These are phyloP conservation scores for Portunus trituberculatus DNA, from an alignment of 1,140 invertebrate species.

Conservation along the genomic window DNA sequence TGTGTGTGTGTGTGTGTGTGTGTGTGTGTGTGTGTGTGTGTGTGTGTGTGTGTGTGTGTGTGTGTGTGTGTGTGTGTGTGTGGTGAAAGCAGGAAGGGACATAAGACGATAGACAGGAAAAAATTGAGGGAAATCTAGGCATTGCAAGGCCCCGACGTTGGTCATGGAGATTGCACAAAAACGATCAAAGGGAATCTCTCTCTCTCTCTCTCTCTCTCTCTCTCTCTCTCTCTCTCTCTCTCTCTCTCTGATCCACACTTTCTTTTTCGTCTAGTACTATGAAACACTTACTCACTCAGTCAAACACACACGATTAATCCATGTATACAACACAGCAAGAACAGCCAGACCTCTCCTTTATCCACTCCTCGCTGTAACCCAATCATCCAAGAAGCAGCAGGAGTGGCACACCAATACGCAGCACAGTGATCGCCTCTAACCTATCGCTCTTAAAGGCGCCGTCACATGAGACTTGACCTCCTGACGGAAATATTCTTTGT, in stretches of 20 bases:
- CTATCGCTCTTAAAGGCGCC: background rate
- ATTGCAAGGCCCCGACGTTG: no score
- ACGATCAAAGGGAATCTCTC: background rate
- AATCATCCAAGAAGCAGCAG: background rate
- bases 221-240: constrained; percentile 16
- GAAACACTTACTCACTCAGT: no score
- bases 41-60: no score
- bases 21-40: no score
- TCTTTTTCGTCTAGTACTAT: background rate
- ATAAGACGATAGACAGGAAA: no score
- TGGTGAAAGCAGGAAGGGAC: no score
- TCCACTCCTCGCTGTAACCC: background rate
- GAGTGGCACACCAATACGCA: background rate
- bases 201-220: constrained; percentile 20
- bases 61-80: no score
- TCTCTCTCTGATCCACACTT: background rate
- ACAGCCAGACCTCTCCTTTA: background rate
- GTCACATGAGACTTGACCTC: background rate
- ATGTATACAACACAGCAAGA: no score
- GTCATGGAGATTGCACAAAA: no score
- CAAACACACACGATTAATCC: no score
- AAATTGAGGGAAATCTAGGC: no score
- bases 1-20: no score
- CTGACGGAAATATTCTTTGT: background rate
- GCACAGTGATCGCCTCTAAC: background rate